phyloP scores from a whole-genome alignment of 2,888 invertebrate genomes.

The Pheosia gnoma region DNA sequence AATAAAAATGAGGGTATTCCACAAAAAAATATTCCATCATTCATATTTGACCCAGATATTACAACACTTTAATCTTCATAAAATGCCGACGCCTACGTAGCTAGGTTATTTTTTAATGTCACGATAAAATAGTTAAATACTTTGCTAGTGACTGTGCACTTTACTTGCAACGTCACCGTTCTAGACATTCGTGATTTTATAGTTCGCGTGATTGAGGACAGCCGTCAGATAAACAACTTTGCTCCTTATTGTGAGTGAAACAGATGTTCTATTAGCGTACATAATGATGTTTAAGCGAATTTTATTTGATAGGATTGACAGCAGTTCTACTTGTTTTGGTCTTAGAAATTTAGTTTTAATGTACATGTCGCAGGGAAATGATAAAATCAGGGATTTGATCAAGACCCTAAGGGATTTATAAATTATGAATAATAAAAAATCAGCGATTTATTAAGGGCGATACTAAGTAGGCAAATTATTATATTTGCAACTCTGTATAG shows the following conservation, averaged over 20 bases:
- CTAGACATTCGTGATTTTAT: conserved; percentile 47
- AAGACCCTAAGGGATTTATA: no score
- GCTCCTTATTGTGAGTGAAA: neutral
- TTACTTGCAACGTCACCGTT: conserved; percentile 42
- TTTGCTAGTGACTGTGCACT: conserved; percentile 34
- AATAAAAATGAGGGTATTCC: conserved; percentile 1
- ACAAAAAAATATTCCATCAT: neutral
- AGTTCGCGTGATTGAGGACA: conserved; percentile 24
- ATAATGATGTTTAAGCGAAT: neutral
- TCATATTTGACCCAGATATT: conserved; percentile 7
- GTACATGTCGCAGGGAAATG: no score
- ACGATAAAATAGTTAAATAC: conserved; percentile 26
- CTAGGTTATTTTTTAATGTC: conserved; percentile 23
- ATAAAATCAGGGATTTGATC: no score
- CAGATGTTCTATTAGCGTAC: neutral
- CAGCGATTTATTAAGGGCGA: no score
- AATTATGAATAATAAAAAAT: no score
- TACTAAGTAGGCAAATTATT: neutral
- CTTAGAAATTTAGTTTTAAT: no score
- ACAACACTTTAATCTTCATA: conserved; percentile 5
- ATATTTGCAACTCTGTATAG: conserved; percentile 5
- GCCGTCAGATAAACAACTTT: neutral
- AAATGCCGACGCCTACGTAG: conserved; percentile 14
- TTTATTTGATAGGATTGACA: neutral
- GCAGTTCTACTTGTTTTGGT: no score